phyloP scores from a whole-genome alignment of 2,113 vertebrate species.

The Misgurnus anguillicaudatus region DNA sequence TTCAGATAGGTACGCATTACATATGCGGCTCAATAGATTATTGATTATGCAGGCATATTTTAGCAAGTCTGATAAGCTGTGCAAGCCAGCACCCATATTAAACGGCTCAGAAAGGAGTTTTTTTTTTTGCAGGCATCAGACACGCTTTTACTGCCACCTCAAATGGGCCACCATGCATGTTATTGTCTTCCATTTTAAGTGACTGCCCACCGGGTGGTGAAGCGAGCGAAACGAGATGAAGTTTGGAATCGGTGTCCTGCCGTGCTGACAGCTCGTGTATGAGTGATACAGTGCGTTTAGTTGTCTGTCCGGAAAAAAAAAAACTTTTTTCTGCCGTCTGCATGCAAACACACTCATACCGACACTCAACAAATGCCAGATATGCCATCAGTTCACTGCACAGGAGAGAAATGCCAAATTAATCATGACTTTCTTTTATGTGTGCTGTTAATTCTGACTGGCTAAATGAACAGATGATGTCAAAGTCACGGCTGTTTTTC shows the following conservation, averaged over 20 bases:
- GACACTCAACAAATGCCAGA: constrained; percentile 64
- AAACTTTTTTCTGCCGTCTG: constrained; percentile 43
- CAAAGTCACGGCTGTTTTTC: neutral
- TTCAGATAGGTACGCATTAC: constrained; percentile 19
- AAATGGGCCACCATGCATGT: constrained; percentile 65
- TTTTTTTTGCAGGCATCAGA: constrained; percentile 24
- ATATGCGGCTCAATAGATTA: constrained; percentile 33
- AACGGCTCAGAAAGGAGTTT: constrained; percentile 3
- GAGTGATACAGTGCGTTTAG: constrained; percentile 63
- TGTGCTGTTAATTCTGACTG: constrained; percentile 59
- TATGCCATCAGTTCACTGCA: constrained; percentile 65
- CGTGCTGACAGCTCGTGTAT: constrained; percentile 59
- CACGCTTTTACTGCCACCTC: constrained; percentile 35
- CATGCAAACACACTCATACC: constrained; percentile 10
- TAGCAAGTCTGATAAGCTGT: constrained; percentile 22
- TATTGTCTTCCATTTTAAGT: constrained; percentile 73
- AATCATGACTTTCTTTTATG: constrained; percentile 68
- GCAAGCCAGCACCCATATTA: constrained; percentile 28
- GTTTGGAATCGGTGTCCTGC: constrained; percentile 58
- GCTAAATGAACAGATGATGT: constrained; percentile 9
- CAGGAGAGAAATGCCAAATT: constrained; percentile 67
- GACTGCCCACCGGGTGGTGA: constrained; percentile 53
- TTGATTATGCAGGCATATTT: constrained; percentile 45
- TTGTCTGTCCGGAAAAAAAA: constrained; percentile 51
- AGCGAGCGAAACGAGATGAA: constrained; percentile 57